phyloP scores from a whole-genome alignment of 2,888 invertebrate genomes.

The Parasteatoda lunata region DNA sequence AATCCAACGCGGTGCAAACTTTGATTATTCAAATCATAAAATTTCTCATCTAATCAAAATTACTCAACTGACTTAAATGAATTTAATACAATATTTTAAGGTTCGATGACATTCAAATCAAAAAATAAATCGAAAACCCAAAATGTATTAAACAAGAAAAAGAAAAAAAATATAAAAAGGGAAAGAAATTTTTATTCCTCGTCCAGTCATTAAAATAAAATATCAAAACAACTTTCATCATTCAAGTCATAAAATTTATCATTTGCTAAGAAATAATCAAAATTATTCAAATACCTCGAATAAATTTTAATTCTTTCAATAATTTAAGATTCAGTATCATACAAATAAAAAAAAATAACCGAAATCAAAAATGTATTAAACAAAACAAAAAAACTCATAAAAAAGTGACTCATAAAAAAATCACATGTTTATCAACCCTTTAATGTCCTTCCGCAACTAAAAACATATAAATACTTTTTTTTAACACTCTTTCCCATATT shows the following conservation, averaged over 20 bases:
- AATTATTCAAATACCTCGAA: neutral
- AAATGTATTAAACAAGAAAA: too few species aligned
- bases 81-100: too few species aligned
- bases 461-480: constrained; percentile 1
- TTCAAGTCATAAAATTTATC: neutral
- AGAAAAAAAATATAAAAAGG: too few species aligned
- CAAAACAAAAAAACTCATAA: neutral
- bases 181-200: too few species aligned
- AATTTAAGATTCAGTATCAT: neutral
- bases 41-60: too few species aligned
- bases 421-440: constrained; percentile 61
- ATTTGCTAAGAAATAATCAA: neutral
- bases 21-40: too few species aligned
- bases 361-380: constrained; percentile 7
- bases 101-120: too few species aligned
- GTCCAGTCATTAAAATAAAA: neutral
- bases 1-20: too few species aligned
- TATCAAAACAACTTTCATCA: neutral
- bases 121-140: too few species aligned
- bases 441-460: constrained; percentile 17
- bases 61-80: too few species aligned
- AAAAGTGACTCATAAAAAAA: constrained; percentile 22
- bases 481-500: constrained; percentile 23
- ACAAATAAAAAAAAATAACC: neutral
- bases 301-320: neutral